These are phyloP conservation scores for Zoanthus gigantus DNA, from an alignment of 92 coral and sea anemone species.

Conservation along the genomic window DNA sequence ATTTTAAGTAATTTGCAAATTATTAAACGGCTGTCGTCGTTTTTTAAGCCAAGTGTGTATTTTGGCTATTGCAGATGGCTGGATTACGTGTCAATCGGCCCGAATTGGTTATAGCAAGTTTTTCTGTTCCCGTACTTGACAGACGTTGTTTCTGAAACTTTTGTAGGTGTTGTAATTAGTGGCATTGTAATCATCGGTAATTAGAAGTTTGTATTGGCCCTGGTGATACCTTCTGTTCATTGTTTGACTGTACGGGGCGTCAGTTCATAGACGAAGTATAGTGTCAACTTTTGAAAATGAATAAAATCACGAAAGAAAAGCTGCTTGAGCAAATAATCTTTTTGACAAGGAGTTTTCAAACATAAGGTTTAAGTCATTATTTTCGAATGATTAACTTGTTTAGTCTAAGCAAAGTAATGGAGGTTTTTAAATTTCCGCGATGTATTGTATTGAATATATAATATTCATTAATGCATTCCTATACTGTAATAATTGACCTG, in stretches of 20 bases:
- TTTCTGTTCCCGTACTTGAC: not conserved
- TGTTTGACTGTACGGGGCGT: too few relatives aligned
- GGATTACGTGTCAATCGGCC: not conserved
- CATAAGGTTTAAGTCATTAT: not conserved
- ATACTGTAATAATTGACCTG: not conserved
- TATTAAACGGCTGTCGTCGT: not conserved
- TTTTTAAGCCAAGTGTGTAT: not conserved
- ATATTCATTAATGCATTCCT: too few relatives aligned
- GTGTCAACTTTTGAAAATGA: not conserved
- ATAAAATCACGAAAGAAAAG: not conserved
- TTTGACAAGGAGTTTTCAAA: not conserved
- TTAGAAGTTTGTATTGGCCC: not conserved
- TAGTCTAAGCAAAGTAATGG: not conserved
- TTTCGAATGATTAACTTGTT: not conserved
- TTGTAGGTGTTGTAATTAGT: not conserved
- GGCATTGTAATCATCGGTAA: not conserved
- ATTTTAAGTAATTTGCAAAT: not conserved
- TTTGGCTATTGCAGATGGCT: not conserved
- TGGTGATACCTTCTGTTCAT: not conserved
- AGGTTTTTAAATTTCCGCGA: not conserved
- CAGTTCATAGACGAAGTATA: not conserved
- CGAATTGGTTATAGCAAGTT: not conserved
- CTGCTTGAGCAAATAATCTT: not conserved
- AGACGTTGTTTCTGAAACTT: not conserved
- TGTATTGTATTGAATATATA: too few relatives aligned